Evolutionary conservation across 2,113 vertebrate species (phyloP), one percentile per base, ranked within the genome.

Genomic region (Perca fluviatilis): DNA sequence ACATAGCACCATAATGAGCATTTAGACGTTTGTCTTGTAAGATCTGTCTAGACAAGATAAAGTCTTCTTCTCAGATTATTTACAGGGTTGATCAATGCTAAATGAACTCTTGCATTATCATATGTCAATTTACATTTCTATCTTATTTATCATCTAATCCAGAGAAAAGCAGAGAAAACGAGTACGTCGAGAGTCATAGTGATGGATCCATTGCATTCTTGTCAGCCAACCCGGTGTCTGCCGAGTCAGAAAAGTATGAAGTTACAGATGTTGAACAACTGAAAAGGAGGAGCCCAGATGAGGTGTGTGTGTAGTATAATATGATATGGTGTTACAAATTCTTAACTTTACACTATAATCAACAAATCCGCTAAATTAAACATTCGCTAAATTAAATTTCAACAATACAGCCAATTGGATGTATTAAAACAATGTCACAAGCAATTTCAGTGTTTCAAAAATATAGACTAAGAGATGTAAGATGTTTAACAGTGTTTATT

Each of bases 121-220:
- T 49, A 30, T 30, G 14, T 30, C 5, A 30, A 8, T 43, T 33
- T 78, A 25, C 8, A 61, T 9, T 21, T 40, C 2, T 6, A 11
- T 80, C 16, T 33, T 27, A n/a, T 47, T 58, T 14, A 18, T 84
- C 57, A 36, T 74, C 67, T 33, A 46, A 63, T 86, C 21, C 78
- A 95, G 95, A 95, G 54, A 94, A 91, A 91, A 71, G 90, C 73
- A 97, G 95, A 84, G 97, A 99, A 15, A 91, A 85, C 0, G 97
- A 97, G 4, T n/a, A 88, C 60, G 89, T 96, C 1, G 97, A 97
- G 7, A 92, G 94, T 80, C 74, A 93, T 43, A 94, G 92, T 30
- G 96, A 97, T 40, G 93, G 92, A 53, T 95, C 96, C 3, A 9
- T 94, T 25, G 93, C 95, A 10, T 77, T 89, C 0, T 88, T 64